A percentile compares a stretch with the other conserved stretches of the same genome.
These are phyloP conservation scores for Microctenopoma stevenorrisi DNA, from an alignment of 2,797 vertebrate genomes.

Conservation along the genomic window DNA sequence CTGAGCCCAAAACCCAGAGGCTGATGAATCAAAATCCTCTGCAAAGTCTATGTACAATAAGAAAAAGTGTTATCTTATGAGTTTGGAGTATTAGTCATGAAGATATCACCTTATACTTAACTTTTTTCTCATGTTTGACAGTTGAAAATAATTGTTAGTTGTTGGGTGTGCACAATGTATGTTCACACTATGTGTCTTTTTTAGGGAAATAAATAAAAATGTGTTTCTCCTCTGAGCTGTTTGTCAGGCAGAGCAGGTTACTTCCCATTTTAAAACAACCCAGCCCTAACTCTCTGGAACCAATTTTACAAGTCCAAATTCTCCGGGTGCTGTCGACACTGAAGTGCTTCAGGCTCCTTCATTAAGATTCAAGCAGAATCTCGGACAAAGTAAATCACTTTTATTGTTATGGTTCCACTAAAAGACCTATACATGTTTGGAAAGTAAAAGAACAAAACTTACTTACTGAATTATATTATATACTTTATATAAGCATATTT, in stretches of 20 bases:
- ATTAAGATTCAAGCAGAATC: constrained; percentile 70
- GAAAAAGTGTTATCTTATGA: not conserved
- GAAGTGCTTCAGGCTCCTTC: constrained; percentile 36
- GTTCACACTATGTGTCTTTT: not conserved
- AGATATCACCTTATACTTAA: no score
- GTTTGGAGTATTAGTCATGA: not conserved
- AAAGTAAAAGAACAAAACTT: constrained; percentile 12
- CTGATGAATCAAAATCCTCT: constrained; percentile 85
- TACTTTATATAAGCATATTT: not conserved
- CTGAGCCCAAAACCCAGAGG: constrained; percentile 86
- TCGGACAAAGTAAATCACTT: constrained; percentile 34
- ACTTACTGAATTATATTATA: not conserved
- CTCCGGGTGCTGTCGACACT: constrained; percentile 45
- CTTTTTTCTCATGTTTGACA: no score
- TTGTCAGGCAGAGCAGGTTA: constrained; percentile 29
- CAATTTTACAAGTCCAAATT: constrained; percentile 48
- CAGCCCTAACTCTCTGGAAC: constrained; percentile 18
- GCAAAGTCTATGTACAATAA: constrained; percentile 40
- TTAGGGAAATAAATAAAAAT: not conserved
- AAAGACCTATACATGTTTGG: constrained; percentile 10
- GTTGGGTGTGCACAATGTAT: no score
- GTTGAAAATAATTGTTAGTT: no score
- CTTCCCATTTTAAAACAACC: constrained; percentile 41
- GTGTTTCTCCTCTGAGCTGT: not conserved
- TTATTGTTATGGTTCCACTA: constrained; percentile 19